Evolutionary conservation across 2,888 invertebrate species (phyloP).

Genomic region (Nomada ferruginata): DNA sequence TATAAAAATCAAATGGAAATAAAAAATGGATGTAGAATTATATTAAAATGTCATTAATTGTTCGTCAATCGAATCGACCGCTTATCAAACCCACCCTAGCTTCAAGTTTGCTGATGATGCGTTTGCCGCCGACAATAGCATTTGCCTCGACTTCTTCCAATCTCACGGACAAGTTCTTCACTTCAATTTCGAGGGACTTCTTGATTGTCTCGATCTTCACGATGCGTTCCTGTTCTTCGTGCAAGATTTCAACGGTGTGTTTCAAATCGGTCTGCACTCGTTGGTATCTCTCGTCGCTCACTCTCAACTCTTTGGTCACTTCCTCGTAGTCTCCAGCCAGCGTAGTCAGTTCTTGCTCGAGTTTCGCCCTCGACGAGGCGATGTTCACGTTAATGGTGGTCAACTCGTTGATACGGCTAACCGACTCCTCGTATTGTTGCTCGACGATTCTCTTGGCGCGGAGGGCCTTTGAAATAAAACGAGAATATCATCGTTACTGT

Average conservation of each 20-base stretch:
- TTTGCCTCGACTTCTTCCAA: slow-evolving; percentile 98
- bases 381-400: slow-evolving; percentile 98
- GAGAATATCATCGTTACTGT: background rate
- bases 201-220: slow-evolving; percentile 99
- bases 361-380: slow-evolving; percentile 96
- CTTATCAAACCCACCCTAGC: slow-evolving; percentile 86
- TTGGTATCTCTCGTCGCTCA: slow-evolving; percentile 97
- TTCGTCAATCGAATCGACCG: background rate
- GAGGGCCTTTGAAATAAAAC: slow-evolving; percentile 87
- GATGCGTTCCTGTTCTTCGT: slow-evolving; percentile 98
- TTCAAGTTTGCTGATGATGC: slow-evolving; percentile 99
- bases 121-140: slow-evolving; percentile 97
- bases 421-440: slow-evolving; percentile 95
- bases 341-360: slow-evolving; percentile 96
- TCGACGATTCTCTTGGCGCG: slow-evolving; percentile 96
- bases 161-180: slow-evolving; percentile 96
- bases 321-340: slow-evolving; percentile 99
- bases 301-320: slow-evolving; percentile 96
- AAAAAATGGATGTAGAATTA: too few relatives aligned
- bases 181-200: slow-evolving; percentile 98
- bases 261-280: slow-evolving; percentile 96
- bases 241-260: slow-evolving; percentile 96
- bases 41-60: background rate
- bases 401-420: slow-evolving; percentile 96
- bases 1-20: too few relatives aligned